These are phyloP conservation scores for Sturnus vulgaris DNA, from an alignment of 2,113 vertebrate species.

Conservation along the genomic window DNA sequence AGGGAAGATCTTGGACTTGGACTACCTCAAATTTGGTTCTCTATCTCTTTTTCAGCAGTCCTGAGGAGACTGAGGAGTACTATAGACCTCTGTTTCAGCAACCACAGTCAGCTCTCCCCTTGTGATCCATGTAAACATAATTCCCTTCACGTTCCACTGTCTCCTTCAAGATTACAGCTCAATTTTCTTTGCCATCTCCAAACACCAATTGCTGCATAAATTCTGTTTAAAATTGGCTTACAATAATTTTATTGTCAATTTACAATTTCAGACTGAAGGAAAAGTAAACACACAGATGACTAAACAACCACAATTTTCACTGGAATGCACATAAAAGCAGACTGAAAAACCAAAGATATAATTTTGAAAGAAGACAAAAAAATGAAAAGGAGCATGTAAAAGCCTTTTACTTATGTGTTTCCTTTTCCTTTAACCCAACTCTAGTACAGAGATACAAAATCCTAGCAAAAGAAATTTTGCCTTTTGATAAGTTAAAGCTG, in stretches of 20 bases:
- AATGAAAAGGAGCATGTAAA: not conserved
- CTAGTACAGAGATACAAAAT: not conserved
- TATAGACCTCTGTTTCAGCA: not conserved
- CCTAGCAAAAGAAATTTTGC: not conserved
- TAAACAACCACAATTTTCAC: not conserved
- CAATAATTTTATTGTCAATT: conserved; percentile 16
- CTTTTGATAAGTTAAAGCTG: not conserved
- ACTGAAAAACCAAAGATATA: not conserved
- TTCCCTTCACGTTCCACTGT: not conserved
- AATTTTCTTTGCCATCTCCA: conserved; percentile 7
- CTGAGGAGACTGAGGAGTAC: not conserved
- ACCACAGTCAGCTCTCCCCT: not conserved
- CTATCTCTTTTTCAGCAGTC: not conserved
- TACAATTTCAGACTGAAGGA: not conserved
- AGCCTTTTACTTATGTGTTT: not conserved
- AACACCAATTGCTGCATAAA: not conserved
- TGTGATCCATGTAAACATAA: not conserved
- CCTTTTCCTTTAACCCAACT: not conserved
- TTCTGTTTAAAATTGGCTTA: not conserved
- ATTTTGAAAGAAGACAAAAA: not conserved
- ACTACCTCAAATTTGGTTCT: not conserved
- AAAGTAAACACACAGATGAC: not conserved
- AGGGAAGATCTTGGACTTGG: not conserved
- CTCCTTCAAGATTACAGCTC: conserved; percentile 7
- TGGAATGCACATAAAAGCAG: not conserved